These are phyloP conservation scores for Hippocampus guttulatus DNA, from an alignment of 2,113 vertebrate genomes.

Conservation along the genomic window DNA sequence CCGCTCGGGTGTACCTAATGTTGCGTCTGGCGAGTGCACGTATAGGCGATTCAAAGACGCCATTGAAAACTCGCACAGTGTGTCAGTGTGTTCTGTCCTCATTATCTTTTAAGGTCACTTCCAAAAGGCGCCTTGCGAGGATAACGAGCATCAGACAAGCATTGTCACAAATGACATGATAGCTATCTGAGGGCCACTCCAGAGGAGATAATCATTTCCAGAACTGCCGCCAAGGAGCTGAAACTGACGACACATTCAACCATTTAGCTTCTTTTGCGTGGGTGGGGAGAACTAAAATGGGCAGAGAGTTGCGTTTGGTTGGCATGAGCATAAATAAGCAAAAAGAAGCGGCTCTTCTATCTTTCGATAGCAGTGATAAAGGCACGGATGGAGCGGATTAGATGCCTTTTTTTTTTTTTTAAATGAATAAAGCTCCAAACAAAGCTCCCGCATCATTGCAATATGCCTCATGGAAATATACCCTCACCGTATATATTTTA, in stretches of 20 bases:
- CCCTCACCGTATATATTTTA: conserved; percentile 34
- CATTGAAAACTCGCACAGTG: not conserved
- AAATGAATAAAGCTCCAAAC: conserved; percentile 40
- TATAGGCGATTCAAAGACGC: not conserved
- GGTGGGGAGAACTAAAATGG: conserved; percentile 17
- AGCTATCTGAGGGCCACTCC: conserved; percentile 35
- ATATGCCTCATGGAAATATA: conserved; percentile 40
- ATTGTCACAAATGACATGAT: conserved; percentile 51
- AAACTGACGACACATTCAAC: conserved; percentile 39
- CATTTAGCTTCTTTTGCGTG: conserved; percentile 27
- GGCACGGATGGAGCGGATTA: conserved; percentile 54
- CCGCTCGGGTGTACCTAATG: not conserved
- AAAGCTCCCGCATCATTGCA: conserved; percentile 39
- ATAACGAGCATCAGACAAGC: conserved; percentile 44
- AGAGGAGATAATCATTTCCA: conserved; percentile 44
- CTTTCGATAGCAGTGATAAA: conserved; percentile 59
- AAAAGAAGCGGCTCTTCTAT: conserved; percentile 36
- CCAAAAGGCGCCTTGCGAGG: conserved; percentile 43
- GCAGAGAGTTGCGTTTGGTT: conserved; percentile 47
- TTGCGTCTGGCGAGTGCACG: not conserved
- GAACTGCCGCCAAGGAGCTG: conserved; percentile 45
- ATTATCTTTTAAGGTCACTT: conserved; percentile 42
- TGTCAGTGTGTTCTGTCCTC: conserved; percentile 19
- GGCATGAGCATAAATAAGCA: conserved; percentile 61
- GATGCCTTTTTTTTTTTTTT: conserved; percentile 44